phyloP scores from a whole-genome alignment of 2,113 vertebrate species.

The Tragelaphus imberbis region DNA sequence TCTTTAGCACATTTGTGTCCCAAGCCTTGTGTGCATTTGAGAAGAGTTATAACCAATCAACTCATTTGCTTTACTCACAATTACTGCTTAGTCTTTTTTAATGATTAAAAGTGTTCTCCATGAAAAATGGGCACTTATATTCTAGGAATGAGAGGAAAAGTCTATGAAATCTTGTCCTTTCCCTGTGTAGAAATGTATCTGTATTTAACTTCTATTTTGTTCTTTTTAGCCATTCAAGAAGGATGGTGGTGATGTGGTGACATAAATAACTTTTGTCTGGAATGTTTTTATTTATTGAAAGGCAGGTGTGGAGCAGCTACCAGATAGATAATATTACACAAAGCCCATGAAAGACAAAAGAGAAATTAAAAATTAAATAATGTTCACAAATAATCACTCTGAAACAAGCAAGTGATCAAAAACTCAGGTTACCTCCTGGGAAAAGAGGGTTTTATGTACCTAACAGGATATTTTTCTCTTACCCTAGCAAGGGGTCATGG shows the following conservation, averaged over 20 bases:
- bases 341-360: background rate
- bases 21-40: background rate
- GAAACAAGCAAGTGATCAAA: background rate
- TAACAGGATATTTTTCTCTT: background rate
- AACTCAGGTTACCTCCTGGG: background rate
- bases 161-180: background rate
- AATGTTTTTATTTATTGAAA: conserved; percentile 31
- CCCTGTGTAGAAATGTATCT: background rate
- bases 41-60: background rate
- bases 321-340: background rate
- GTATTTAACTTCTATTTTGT: background rate
- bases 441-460: background rate
- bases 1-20: background rate
- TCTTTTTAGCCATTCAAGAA: background rate
- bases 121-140: background rate
- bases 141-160: background rate
- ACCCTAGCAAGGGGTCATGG: background rate
- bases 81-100: background rate
- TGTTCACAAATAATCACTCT: conserved; percentile 12
- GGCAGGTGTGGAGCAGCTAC: background rate
- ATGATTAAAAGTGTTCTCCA: background rate
- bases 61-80: background rate
- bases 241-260: background rate
- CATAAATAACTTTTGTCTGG: background rate
- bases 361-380: conserved; percentile 22